phyloP scores from a whole-genome alignment of 2,888 invertebrate genomes.

The Diarsia dahlii region DNA sequence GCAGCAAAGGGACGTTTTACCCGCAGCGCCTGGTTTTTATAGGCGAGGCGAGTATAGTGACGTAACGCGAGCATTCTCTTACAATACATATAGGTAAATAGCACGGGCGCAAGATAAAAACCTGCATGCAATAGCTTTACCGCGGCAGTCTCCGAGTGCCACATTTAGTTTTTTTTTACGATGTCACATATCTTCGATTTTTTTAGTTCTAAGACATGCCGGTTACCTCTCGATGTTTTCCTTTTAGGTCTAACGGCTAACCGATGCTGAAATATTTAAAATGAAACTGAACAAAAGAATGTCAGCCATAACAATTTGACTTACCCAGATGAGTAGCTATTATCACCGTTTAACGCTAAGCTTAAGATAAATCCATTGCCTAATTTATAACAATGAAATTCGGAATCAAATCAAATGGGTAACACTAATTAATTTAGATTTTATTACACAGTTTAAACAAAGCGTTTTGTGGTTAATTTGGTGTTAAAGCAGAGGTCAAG shows the following conservation, averaged over 20 bases:
- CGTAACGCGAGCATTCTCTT: no score
- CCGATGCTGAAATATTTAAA: constrained; percentile 3
- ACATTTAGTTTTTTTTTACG: no score
- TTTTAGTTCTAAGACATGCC: no score
- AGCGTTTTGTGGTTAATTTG: constrained; percentile 23
- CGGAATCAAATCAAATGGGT: constrained; percentile 8
- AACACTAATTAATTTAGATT: constrained; percentile 20
- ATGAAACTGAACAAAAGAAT: neutral
- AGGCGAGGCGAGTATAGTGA: no score
- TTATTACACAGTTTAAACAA: constrained; percentile 2
- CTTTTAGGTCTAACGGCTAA: neutral
- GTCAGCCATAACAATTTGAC: constrained; percentile 26
- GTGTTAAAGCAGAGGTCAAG: constrained; percentile 33
- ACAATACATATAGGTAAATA: no score
- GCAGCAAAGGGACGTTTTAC: no score
- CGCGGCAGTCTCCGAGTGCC: no score
- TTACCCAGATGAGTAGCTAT: constrained; percentile 17
- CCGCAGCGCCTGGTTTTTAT: no score
- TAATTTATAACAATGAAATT: constrained; percentile 44
- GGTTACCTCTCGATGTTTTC: no score
- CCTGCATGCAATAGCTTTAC: no score
- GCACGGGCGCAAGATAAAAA: no score
- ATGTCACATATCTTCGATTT: no score
- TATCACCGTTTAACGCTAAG: constrained; percentile 15
- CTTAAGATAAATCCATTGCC: constrained; percentile 26